Evolutionary conservation across 2,113 vertebrate genomes (phyloP).

Genomic region (Indicator maculatus): DNA sequence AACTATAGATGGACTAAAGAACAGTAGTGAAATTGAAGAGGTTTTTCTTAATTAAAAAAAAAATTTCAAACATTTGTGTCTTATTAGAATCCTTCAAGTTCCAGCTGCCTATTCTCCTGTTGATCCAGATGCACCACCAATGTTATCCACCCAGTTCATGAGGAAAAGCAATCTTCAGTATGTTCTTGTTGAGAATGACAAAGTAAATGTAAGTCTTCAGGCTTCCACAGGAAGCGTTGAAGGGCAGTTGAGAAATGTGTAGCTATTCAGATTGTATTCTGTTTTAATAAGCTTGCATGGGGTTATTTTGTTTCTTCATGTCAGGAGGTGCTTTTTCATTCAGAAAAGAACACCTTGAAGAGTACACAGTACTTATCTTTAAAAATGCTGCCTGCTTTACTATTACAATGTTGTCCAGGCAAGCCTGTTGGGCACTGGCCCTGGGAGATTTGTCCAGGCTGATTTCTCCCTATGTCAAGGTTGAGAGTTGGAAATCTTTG

Average conservation of each 20-base stretch:
- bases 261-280: neutral
- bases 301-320: neutral
- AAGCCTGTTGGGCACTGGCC: neutral
- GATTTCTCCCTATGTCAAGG: neutral
- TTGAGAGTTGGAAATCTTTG: neutral
- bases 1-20: neutral
- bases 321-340: neutral
- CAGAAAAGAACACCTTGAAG: neutral
- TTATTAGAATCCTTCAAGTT: conserved; percentile 86
- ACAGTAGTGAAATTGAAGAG: neutral
- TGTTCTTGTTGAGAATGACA: conserved; percentile 85
- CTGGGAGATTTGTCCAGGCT: neutral
- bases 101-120: conserved; percentile 89
- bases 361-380: neutral
- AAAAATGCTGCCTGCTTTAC: neutral
- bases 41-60: neutral
- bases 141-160: conserved; percentile 80
- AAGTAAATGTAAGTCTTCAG: conserved; percentile 78
- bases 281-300: neutral
- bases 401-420: neutral
- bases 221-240: neutral
- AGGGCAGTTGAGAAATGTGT: neutral
- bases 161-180: conserved; percentile 80
- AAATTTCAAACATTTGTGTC: conserved; percentile 1
- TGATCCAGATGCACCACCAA: conserved; percentile 84